Evolutionary conservation across 2,113 vertebrate genomes (phyloP), one percentile per base, ranked within the genome.

Genomic region (Silurus glanis): DNA sequence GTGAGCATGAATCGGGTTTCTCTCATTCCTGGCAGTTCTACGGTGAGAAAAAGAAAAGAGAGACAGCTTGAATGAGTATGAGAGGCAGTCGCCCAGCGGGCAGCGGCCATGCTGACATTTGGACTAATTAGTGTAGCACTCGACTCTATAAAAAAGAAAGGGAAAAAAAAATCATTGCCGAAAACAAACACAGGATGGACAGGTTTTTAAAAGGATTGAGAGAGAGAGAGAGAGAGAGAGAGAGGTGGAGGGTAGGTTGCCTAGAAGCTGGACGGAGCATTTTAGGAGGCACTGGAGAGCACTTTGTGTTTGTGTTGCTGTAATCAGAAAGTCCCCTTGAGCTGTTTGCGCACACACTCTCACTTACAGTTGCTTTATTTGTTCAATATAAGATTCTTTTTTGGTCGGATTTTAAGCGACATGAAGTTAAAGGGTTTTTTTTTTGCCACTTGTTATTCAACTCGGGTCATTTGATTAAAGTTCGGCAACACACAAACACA

Each of bases 61-160:
- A 67, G 67, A 81, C 82, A 56, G 49, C 28, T 4, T 47, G 75
- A 83, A 82, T 64, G 23, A 23, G 9, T n/a, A 23, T 6, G 66
- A 72, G 67, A 45, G 64, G 19, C 64, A 61, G 79, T 86, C 56
- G 55, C 85, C 55, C 85, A 67, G 78, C 45, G 78, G 85, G 25
- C 66, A 62, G 79, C 55, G 55, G 78, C 55, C 83, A 56, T 76
- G 71, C 59, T 84, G 82, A 84, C 76, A 84, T 89, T 84, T 89
- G 88, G 82, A 66, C 69, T 89, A 75, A 87, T 87, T 82, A 84
- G 76, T 87, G 61, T 56, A 56, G 51, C 72, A 79, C 71, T 86
- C n/a, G 55, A 86, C 28, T 81, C 78, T n/a, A 81, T 37, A 87
- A 80, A 87, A 71, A 78, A 51, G 9, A 56, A 56, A 56, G 56